A percentile compares a stretch with the other conserved stretches of the same genome.
These are phyloP conservation scores for Chesias legatella DNA, from an alignment of 2,888 invertebrate species.

Conservation along the genomic window DNA sequence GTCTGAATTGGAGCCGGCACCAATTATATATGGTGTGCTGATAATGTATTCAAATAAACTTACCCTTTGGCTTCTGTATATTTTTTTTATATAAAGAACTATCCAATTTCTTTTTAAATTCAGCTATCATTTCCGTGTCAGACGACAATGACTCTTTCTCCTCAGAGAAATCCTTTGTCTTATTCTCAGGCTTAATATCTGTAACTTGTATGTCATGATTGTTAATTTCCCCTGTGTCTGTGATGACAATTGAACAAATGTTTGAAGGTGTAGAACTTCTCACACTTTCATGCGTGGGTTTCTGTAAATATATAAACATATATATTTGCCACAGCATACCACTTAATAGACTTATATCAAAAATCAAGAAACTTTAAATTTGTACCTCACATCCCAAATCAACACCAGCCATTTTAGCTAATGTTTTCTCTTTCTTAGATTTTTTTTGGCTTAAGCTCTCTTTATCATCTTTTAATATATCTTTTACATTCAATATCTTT, in stretches of 20 bases:
- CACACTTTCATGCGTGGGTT: too few relatives aligned
- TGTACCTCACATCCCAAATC: background rate
- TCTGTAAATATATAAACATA: too few relatives aligned
- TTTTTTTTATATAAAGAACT: too few relatives aligned
- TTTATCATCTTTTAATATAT: background rate
- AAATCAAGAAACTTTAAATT: too few relatives aligned
- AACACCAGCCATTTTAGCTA: background rate
- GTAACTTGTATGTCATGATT: background rate
- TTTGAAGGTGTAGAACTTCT: too few relatives aligned
- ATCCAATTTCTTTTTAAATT: conserved; percentile 1
- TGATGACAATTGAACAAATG: background rate
- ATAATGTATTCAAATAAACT: too few relatives aligned
- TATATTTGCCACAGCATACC: too few relatives aligned
- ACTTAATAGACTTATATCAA: too few relatives aligned
- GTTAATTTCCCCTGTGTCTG: background rate
- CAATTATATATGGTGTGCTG: too few relatives aligned
- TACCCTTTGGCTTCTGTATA: too few relatives aligned
- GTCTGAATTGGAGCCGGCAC: too few relatives aligned
- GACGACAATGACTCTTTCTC: conserved; percentile 4
- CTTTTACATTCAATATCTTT: background rate
- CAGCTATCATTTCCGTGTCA: conserved; percentile 7
- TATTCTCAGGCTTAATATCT: background rate
- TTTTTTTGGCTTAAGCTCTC: too few relatives aligned
- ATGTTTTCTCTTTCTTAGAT: background rate
- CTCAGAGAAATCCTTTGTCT: background rate